Conservation (phyloP, 2,888 invertebrate genomes). For the Ophioninae sp. region DNA sequence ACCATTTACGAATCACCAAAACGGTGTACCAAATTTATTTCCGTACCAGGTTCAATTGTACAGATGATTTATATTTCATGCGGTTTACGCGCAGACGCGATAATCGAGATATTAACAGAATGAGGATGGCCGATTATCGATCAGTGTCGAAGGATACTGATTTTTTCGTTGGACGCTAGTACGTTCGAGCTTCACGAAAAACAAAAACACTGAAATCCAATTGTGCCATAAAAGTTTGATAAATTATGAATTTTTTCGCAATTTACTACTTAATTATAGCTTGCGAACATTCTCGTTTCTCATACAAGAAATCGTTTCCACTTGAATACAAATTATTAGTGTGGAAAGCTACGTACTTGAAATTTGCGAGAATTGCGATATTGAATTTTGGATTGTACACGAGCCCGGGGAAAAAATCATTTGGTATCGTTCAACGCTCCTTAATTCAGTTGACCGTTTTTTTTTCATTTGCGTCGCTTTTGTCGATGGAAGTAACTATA, state of each 20-base stretch:
- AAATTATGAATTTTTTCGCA: too few species aligned
- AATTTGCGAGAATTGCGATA: not conserved
- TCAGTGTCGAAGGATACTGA: not conserved
- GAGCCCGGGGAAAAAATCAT: not conserved
- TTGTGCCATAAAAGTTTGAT: too few species aligned
- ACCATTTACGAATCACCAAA: not conserved
- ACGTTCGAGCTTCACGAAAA: not conserved
- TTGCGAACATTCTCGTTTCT: not conserved
- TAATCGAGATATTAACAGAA: not conserved
- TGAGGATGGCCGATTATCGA: not conserved
- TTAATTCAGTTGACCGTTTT: not conserved
- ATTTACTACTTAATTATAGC: too few species aligned
- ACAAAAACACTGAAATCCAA: not conserved
- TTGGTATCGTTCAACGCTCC: not conserved
- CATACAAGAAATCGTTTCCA: not conserved
- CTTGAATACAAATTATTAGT: too few species aligned
- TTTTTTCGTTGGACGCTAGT: not conserved
- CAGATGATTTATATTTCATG: not conserved
- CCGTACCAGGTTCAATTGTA: not conserved
- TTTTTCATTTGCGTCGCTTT: not conserved
- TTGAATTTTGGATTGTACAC: not conserved
- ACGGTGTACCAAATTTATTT: constrained; percentile 42
- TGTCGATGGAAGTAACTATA: not conserved
- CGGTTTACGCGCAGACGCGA: not conserved
- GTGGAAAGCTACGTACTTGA: not conserved